Percentiles rank a stretch among this genome's conserved stretches.
Evolutionary conservation across 2,113 vertebrate genomes (phyloP).

Genomic region (Grammomys surdaster): DNA sequence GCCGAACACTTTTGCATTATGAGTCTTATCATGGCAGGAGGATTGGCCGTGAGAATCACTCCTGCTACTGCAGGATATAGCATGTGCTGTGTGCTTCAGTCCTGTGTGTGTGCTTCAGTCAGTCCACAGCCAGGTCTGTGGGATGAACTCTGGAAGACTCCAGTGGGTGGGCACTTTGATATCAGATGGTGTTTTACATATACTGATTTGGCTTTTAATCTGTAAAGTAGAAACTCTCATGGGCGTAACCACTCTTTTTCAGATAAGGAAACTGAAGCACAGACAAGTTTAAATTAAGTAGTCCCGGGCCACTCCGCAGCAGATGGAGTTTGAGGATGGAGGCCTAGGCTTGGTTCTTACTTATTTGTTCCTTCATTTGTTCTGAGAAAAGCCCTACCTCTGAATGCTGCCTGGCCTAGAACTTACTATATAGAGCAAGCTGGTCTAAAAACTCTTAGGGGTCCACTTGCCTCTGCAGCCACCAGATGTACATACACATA

Average conservation of each 20-base stretch:
- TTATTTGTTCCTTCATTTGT: background rate
- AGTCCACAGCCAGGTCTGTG: background rate
- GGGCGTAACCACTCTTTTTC: background rate
- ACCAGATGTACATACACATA: background rate
- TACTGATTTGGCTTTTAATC: background rate
- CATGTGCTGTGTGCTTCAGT: background rate
- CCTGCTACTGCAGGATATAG: too few relatives aligned
- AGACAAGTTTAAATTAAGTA: background rate
- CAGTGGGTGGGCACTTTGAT: background rate
- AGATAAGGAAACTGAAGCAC: conserved; percentile 5
- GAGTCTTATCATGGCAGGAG: too few relatives aligned
- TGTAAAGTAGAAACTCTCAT: background rate
- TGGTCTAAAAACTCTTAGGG: background rate
- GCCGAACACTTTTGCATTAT: too few relatives aligned
- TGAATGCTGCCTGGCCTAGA: background rate
- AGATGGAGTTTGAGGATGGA: background rate
- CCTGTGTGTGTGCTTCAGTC: background rate
- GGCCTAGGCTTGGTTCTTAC: background rate
- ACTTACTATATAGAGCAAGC: background rate
- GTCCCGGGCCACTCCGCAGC: background rate
- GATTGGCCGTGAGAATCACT: too few relatives aligned
- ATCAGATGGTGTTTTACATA: background rate
- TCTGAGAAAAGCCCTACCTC: background rate
- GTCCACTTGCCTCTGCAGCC: background rate
- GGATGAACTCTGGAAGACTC: background rate